These are phyloP conservation scores for Chorisops tibialis DNA, from an alignment of 2,888 invertebrate species.

Conservation along the genomic window DNA sequence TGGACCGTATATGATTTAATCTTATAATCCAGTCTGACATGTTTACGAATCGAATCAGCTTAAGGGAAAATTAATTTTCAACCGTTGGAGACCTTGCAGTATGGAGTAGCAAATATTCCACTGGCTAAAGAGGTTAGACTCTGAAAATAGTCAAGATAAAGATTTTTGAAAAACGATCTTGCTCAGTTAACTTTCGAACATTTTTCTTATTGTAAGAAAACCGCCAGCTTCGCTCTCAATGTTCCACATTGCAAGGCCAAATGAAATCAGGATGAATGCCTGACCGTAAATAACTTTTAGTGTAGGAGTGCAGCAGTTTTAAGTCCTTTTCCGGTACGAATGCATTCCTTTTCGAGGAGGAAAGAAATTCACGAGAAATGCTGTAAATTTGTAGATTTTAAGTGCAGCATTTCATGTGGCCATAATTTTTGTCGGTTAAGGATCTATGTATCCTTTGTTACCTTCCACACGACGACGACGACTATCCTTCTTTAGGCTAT, in stretches of 20 bases:
- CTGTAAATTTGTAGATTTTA: slow-evolving; percentile 23
- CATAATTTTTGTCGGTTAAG: slow-evolving; percentile 17
- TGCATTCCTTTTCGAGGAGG: background rate
- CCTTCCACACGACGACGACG: background rate
- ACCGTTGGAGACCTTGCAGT: too few relatives aligned
- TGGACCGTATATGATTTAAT: too few relatives aligned
- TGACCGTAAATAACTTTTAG: background rate
- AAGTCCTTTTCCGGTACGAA: background rate
- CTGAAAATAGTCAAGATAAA: too few relatives aligned
- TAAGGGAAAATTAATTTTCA: too few relatives aligned
- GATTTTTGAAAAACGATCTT: too few relatives aligned
- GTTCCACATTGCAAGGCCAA: background rate
- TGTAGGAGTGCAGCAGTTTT: background rate
- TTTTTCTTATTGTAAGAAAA: too few relatives aligned
- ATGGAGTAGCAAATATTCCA: too few relatives aligned
- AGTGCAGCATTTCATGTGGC: slow-evolving; percentile 21
- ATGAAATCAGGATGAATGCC: slow-evolving; percentile 3
- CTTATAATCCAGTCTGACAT: too few relatives aligned
- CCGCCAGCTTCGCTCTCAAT: too few relatives aligned
- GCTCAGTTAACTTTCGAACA: too few relatives aligned
- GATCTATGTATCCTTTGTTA: background rate
- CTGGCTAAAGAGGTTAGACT: too few relatives aligned
- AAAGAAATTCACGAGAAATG: slow-evolving; percentile 8
- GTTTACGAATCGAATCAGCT: too few relatives aligned
- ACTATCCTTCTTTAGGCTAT: slow-evolving; percentile 9